These are phyloP conservation scores for Phortica variegata DNA, from an alignment of 1,140 invertebrate species.

Conservation along the genomic window DNA sequence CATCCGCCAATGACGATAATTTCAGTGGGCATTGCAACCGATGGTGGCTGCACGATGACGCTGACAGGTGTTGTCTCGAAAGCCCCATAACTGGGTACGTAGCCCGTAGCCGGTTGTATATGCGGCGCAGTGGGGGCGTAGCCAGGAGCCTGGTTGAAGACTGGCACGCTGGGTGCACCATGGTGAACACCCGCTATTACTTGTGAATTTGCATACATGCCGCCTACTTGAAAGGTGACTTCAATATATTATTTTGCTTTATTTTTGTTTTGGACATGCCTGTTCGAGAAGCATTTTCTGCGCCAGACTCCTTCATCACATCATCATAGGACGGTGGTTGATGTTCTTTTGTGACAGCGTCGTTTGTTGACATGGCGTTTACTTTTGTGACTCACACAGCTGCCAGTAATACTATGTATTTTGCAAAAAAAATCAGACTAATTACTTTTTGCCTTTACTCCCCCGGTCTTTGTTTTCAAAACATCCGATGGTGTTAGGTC, in stretches of 20 bases:
- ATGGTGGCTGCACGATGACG: constrained; percentile 34
- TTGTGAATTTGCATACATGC: constrained; percentile 16
- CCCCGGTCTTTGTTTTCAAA: no score
- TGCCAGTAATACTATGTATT: no score
- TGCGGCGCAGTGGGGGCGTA: no score
- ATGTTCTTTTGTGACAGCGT: constrained; percentile 20
- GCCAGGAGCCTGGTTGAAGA: constrained; percentile 6
- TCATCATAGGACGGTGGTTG: constrained; percentile 40
- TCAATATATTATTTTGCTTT: background rate
- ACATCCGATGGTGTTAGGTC: no score
- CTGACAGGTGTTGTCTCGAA: constrained; percentile 49
- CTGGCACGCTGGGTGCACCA: constrained; percentile 22
- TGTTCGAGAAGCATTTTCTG: background rate
- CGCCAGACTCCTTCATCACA: constrained; percentile 23
- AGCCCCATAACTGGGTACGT: constrained; percentile 40
- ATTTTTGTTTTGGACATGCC: background rate
- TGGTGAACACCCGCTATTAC: constrained; percentile 32
- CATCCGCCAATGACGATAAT: constrained; percentile 75
- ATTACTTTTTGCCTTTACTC: no score
- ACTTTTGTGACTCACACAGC: constrained; percentile 19
- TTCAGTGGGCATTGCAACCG: constrained; percentile 59
- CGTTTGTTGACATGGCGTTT: no score
- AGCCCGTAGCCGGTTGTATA: constrained; percentile 14
- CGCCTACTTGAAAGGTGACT: background rate
- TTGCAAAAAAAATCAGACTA: constrained; percentile 6